Percentiles rank a stretch among this genome's conserved stretches.
Evolutionary conservation across 2,888 invertebrate species (phyloP).

Genomic region (Colletes collaris): DNA sequence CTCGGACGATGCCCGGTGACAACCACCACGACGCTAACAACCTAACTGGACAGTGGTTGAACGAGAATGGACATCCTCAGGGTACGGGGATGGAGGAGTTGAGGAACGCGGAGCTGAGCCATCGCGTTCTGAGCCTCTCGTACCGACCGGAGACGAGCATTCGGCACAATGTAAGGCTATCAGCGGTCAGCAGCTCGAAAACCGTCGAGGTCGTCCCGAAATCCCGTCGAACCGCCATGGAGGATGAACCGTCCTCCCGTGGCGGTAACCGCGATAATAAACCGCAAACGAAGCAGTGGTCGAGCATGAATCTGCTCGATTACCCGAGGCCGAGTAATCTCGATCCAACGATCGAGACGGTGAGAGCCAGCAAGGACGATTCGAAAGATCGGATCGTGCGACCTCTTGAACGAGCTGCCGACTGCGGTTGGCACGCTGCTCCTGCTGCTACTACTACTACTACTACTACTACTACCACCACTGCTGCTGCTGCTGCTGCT

Average conservation of each 20-base stretch:
- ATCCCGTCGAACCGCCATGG: constrained; percentile 32
- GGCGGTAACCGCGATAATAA: constrained; percentile 1
- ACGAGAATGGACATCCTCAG: constrained; percentile 88
- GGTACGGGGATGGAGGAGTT: constrained; percentile 52
- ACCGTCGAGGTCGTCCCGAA: constrained; percentile 57
- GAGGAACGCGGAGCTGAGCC: constrained; percentile 45
- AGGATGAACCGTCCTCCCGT: constrained; percentile 19
- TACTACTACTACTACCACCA: constrained; percentile 42
- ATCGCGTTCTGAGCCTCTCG: constrained; percentile 71
- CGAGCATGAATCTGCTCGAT: constrained; percentile 46
- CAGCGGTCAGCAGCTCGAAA: constrained; percentile 69
- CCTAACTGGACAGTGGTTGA: constrained; percentile 86
- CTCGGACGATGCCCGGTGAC: constrained; percentile 39
- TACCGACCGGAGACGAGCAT: constrained; percentile 70
- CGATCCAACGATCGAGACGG: constrained; percentile 24
- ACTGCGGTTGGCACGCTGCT: constrained; percentile 64
- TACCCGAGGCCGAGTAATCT: constrained; percentile 13
- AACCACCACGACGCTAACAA: constrained; percentile 50
- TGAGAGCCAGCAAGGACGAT: constrained; percentile 24
- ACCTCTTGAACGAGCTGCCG: constrained; percentile 69
- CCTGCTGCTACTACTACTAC: constrained; percentile 40
- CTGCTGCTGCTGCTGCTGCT: constrained; percentile 6
- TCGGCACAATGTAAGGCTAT: constrained; percentile 71
- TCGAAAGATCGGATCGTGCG: constrained; percentile 69
- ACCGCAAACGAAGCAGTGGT: constrained; percentile 29